Evolutionary conservation across 2,113 vertebrate species (phyloP).

Genomic region (Podocnemis expansa): DNA sequence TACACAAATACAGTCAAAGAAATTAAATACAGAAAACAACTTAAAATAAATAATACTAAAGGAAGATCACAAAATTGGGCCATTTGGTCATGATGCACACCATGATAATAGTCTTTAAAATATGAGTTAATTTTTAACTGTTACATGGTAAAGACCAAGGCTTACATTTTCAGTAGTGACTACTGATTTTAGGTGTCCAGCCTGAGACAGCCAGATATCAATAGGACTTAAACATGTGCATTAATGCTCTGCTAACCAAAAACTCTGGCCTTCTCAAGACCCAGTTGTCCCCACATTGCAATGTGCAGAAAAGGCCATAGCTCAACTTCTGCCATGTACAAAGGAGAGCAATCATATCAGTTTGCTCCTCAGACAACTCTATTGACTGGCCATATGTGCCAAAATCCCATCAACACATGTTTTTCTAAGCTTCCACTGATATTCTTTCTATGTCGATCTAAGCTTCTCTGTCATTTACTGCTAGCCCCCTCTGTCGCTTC

Average conservation of each 20-base stretch:
- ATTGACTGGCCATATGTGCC: not conserved
- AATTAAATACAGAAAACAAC: not conserved
- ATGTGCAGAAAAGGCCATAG: not conserved
- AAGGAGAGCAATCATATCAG: not conserved
- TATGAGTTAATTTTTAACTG: too few relatives aligned
- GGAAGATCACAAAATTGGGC: not conserved
- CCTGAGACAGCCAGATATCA: not conserved
- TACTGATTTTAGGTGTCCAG: not conserved
- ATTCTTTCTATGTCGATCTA: not conserved
- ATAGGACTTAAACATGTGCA: not conserved
- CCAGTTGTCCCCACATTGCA: not conserved
- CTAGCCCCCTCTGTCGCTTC: not conserved
- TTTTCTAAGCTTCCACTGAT: accelerated
- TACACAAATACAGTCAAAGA: not conserved
- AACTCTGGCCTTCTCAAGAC: accelerated
- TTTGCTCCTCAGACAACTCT: not conserved
- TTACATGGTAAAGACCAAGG: not conserved
- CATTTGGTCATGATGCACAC: not conserved
- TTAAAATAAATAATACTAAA: not conserved
- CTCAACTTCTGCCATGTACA: not conserved
- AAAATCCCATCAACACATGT: not conserved
- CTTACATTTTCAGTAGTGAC: not conserved
- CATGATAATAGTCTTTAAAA: too few relatives aligned
- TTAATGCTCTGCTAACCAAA: not conserved
- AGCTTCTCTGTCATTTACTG: not conserved